phyloP scores from a whole-genome alignment of 2,113 vertebrate genomes.

The Agapornis roseicollis region DNA sequence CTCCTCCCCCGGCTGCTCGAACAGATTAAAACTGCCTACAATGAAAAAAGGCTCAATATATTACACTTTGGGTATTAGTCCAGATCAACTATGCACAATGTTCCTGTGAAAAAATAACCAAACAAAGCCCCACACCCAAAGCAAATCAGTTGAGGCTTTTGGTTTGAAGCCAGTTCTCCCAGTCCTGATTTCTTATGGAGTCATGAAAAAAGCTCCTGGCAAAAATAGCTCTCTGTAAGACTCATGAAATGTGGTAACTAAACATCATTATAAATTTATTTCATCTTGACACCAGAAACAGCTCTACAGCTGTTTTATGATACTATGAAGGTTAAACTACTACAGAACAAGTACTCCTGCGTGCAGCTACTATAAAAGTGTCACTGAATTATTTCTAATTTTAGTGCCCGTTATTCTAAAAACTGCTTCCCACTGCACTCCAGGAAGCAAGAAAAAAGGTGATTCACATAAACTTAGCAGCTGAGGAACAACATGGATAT shows the following conservation, averaged over 20 bases:
- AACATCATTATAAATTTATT: constrained; percentile 51
- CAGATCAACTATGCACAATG: background rate
- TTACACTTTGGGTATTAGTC: background rate
- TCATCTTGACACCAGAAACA: constrained; percentile 30
- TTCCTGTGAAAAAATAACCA: background rate
- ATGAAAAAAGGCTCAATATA: background rate
- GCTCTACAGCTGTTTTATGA: constrained; percentile 48
- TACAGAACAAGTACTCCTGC: constrained; percentile 17
- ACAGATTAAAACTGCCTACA: background rate
- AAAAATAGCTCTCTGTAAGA: background rate
- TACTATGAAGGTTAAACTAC: constrained; percentile 43
- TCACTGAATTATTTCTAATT: constrained; percentile 61
- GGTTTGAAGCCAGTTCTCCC: background rate
- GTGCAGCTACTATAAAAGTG: constrained; percentile 26
- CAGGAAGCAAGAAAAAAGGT: constrained; percentile 51
- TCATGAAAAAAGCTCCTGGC: background rate
- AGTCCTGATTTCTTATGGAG: background rate
- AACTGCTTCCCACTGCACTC: constrained; percentile 8
- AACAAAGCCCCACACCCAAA: background rate
- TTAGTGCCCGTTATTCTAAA: constrained; percentile 28
- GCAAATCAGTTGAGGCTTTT: background rate
- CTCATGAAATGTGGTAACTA: background rate
- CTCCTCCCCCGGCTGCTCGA: background rate
- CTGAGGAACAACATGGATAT: background rate
- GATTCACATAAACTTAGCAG: constrained; percentile 7